These are phyloP conservation scores for Aplysina aerophoba DNA, from an alignment of 37 sponge, comb jelly and placozoan genomes.

Conservation along the genomic window DNA sequence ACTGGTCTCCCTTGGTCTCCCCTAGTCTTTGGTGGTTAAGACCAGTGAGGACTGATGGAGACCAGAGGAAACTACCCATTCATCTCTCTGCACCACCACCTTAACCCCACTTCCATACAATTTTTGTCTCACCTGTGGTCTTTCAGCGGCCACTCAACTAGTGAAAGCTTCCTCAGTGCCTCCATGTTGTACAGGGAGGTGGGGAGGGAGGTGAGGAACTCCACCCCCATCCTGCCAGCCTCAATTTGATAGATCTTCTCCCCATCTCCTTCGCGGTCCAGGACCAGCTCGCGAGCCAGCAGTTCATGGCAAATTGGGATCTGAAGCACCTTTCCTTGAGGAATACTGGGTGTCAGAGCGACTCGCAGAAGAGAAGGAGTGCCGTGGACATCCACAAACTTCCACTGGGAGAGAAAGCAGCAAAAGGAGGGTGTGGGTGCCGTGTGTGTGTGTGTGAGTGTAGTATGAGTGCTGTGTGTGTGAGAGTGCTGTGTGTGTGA, in stretches of 20 bases:
- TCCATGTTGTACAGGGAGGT: neutral
- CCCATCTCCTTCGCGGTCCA: slow-evolving; percentile 13
- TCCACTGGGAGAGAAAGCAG: neutral
- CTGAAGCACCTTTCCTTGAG: no score
- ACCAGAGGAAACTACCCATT: no score
- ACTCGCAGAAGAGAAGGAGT: neutral
- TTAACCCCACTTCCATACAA: no score
- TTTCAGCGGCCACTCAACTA: slow-evolving; percentile 23
- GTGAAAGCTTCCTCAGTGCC: neutral
- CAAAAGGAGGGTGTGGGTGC: neutral
- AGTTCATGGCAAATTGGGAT: neutral
- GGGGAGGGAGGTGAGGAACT: neutral
- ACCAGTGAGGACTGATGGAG: no score
- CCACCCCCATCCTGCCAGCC: neutral
- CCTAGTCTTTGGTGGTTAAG: no score
- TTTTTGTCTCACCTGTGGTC: neutral
- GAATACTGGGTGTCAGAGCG: neutral
- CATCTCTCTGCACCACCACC: neutral
- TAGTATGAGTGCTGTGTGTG: no score
- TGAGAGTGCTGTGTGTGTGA: no score
- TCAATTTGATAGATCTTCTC: neutral
- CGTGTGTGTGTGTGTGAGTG: no score
- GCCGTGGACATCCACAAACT: neutral
- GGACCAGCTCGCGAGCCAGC: neutral
- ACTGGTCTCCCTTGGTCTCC: no score